Evolutionary conservation across 2,888 invertebrate genomes (phyloP).

Genomic region (Lithophane semibrunnea): DNA sequence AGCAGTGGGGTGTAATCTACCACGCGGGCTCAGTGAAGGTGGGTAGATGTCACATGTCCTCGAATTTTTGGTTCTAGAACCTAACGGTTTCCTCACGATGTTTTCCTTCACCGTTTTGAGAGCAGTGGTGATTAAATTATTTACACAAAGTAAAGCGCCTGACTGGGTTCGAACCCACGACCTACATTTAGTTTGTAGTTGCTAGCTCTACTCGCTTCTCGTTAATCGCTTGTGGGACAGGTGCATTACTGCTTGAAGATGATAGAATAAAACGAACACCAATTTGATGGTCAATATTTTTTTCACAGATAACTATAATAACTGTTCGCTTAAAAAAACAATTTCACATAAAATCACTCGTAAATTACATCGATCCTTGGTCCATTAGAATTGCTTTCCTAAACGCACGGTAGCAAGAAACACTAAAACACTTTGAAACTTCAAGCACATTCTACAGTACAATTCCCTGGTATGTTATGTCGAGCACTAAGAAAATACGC

Average conservation of each 20-base stretch:
- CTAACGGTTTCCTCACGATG: too few relatives aligned
- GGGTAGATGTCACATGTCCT: too few relatives aligned
- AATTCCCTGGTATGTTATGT: not conserved
- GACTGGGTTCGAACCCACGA: too few relatives aligned
- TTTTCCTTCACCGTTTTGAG: too few relatives aligned
- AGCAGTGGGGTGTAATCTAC: too few relatives aligned
- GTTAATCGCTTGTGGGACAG: not conserved
- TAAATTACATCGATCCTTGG: not conserved
- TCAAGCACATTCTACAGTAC: conserved; percentile 11
- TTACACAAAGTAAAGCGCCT: too few relatives aligned
- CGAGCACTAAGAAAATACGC: conserved; percentile 26
- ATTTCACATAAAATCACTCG: not conserved
- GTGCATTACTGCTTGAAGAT: not conserved
- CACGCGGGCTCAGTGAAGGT: too few relatives aligned
- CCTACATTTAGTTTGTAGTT: not conserved
- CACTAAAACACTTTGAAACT: not conserved
- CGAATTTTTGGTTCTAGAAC: too few relatives aligned
- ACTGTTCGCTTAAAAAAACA: not conserved
- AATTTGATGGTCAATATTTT: not conserved
- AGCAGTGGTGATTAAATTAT: too few relatives aligned
- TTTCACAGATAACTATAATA: not conserved
- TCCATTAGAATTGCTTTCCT: not conserved
- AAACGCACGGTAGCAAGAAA: not conserved
- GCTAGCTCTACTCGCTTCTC: not conserved
- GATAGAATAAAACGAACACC: not conserved